Base-by-base conservation (phyloP, 2,888 invertebrate genomes). In the Herminia tarsipennalis region DNA sequence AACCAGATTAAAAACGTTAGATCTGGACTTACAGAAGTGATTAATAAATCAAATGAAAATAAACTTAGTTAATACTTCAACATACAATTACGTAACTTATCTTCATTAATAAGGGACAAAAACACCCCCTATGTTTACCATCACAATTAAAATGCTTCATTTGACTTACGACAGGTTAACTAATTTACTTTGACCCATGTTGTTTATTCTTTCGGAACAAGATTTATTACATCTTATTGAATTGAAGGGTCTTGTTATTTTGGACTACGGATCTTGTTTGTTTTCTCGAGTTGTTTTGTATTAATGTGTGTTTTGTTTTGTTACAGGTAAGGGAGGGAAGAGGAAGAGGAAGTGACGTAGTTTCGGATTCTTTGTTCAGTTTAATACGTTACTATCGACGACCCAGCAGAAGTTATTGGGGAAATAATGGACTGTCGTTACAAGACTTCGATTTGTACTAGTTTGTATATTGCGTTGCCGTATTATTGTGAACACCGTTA, bases 251-350 rank as follows among this genome's bases (percentile, higher is more conserved):
- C 71, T 44, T 9, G 30, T 50, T 63, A 52, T 9, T 16, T 22
- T 72, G 69, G 66, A 43, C 48, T 42, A 52, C 39, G 37, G 45
- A 18, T 60, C 52, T 70, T 73, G 66, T 74, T 74, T 69, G 57
- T 65, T 57, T 68, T 56, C 60, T 53, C 49, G 65, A 71, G 69
- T 59, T 70, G 62, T 77, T 75, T n/a, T 73, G 67, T 76, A 75
- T 78, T 81, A 67, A 83, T 66, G 62, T 70, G 55, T 62, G 38
- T 73, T 72, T 79, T 79, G 72, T 81, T 76, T 83, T 80, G 82
- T 86, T 86, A 45, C 86, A 86, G 86, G 87, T 86, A 86, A 66
- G 37, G 70, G 59, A 58, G 61, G 66, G 66, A 56, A 59, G 59
- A 62, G 66, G 66, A 56, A 69, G 63, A 60, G 72, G 73, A 75